These are phyloP conservation scores for Anser cygnoides DNA, from an alignment of 2,113 vertebrate species.

Conservation along the genomic window DNA sequence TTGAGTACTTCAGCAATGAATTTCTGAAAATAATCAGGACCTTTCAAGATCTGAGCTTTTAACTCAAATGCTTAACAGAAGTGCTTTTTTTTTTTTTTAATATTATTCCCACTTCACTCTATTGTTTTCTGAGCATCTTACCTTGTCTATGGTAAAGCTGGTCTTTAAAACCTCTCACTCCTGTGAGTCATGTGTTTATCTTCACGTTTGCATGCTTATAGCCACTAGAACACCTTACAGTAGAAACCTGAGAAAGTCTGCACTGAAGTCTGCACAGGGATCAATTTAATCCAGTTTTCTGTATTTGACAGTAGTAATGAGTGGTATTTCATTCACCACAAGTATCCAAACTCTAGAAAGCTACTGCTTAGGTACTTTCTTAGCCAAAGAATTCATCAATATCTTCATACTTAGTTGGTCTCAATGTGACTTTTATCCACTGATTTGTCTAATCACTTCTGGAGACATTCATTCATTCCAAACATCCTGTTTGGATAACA, in stretches of 20 bases:
- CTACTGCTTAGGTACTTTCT: background rate
- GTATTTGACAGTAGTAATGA: background rate
- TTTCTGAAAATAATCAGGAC: constrained; percentile 19
- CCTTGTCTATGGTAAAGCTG: background rate
- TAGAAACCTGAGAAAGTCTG: background rate
- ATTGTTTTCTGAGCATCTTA: background rate
- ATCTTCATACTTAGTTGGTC: background rate
- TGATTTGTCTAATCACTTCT: background rate
- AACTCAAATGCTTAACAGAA: background rate
- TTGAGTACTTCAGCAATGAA: constrained; percentile 36
- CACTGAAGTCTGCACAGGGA: background rate
- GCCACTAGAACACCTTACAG: background rate
- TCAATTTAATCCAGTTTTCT: background rate
- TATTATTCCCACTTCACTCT: background rate
- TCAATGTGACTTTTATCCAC: background rate
- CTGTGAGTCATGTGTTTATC: accelerated
- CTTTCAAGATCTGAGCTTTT: background rate
- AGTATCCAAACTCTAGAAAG: background rate
- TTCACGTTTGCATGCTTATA: background rate
- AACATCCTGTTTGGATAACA: background rate
- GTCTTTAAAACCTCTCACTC: background rate
- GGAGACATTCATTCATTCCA: background rate
- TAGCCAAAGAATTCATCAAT: background rate
- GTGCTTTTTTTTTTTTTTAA: background rate
- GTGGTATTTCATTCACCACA: background rate